Evolutionary conservation across 2,888 invertebrate species (phyloP).

Genomic region (Rotaria macrura): DNA sequence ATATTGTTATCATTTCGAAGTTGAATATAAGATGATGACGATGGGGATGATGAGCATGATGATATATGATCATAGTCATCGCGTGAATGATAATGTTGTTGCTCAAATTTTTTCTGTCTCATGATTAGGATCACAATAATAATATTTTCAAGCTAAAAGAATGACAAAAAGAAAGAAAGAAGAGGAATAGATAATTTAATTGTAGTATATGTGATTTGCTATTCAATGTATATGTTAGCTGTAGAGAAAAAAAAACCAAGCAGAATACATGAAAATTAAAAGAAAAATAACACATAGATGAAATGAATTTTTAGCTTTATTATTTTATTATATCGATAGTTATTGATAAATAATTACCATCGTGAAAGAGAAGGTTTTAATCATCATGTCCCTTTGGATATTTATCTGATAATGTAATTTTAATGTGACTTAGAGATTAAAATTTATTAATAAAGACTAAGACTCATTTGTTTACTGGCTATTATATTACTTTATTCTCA

Average conservation of each 20-base stretch:
- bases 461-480: neutral
- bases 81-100: constrained; percentile 15
- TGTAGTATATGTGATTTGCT: neutral
- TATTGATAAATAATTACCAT: neutral
- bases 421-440: neutral
- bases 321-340: neutral
- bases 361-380: neutral
- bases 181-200: neutral
- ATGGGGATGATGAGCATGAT: neutral
- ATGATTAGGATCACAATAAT: constrained; percentile 2
- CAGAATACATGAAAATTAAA: neutral
- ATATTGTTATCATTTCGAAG: neutral
- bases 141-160: neutral
- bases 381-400: neutral
- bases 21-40: neutral
- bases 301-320: neutral
- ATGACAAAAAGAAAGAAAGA: neutral
- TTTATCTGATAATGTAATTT: neutral
- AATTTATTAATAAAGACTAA: neutral
- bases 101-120: neutral
- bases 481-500: neutral
- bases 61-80: constrained; percentile 3
- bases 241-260: neutral
- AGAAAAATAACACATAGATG: neutral
- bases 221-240: neutral